A percentile compares a stretch with the other conserved stretches of the same genome.
phyloP scores from a whole-genome alignment of 2,888 invertebrate species.

The Tribolium freemani region DNA sequence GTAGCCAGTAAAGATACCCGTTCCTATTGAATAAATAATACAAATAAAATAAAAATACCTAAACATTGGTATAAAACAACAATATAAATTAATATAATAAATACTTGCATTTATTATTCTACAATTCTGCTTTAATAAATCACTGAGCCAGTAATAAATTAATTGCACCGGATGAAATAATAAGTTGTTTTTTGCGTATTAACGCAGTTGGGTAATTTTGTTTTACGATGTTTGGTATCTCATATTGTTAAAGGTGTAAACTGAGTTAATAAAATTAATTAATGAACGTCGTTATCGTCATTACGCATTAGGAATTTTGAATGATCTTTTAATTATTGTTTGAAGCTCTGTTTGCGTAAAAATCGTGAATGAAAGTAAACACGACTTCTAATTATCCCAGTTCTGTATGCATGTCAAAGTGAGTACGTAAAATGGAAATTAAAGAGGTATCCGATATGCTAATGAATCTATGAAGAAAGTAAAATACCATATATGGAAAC shows the following conservation, averaged over 20 bases:
- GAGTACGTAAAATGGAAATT: conserved; percentile 12
- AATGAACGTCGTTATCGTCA: neutral
- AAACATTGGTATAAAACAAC: too few species aligned
- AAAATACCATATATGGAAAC: neutral
- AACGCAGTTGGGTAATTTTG: too few species aligned
- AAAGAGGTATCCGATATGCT: conserved; percentile 6
- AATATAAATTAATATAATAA: too few species aligned
- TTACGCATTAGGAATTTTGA: conserved; percentile 1
- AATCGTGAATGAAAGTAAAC: conserved; percentile 16
- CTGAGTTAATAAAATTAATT: conserved; percentile 2
- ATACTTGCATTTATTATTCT: too few species aligned
- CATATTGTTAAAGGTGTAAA: neutral
- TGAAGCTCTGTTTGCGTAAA: neutral
- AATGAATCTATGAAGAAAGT: conserved; percentile 17
- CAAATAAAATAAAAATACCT: too few species aligned
- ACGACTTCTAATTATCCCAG: neutral
- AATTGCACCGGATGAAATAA: too few species aligned
- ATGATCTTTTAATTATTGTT: neutral
- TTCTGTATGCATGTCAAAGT: conserved; percentile 12
- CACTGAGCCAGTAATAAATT: too few species aligned
- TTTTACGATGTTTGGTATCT: too few species aligned
- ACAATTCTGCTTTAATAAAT: too few species aligned
- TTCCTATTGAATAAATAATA: too few species aligned
- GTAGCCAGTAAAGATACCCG: too few species aligned
- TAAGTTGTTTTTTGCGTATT: too few species aligned